phyloP scores from a whole-genome alignment of 2,797 vertebrate species.

The Pangasius macronema region DNA sequence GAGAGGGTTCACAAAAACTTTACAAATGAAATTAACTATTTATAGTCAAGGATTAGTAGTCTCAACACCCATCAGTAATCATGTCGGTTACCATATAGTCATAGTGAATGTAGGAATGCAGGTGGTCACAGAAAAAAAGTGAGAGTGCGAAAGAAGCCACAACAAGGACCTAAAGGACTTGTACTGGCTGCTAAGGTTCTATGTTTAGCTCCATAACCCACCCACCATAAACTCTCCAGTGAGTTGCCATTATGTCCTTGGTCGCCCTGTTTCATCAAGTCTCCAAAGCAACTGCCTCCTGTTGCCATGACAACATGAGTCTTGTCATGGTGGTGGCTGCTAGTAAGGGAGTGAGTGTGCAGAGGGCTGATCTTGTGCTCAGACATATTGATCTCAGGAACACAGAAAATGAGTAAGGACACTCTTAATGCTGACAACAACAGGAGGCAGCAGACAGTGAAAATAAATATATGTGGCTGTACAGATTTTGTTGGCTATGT shows the following conservation, averaged over 20 bases:
- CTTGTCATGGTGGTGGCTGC: slow-evolving; percentile 57
- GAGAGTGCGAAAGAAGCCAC: slow-evolving; percentile 20
- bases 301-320: slow-evolving; percentile 77
- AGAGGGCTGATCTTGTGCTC: slow-evolving; percentile 23
- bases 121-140: slow-evolving; percentile 29
- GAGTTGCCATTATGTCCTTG: slow-evolving; percentile 69
- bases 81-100: too few relatives aligned
- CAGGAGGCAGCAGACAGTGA: slow-evolving; percentile 3
- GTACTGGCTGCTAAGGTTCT: slow-evolving; percentile 59
- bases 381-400: slow-evolving; percentile 47
- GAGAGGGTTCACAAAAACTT: background rate
- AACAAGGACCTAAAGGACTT: slow-evolving; percentile 33
- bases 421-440: background rate
- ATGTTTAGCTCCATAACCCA: slow-evolving; percentile 66
- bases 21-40: too few relatives aligned
- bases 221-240: slow-evolving; percentile 56
- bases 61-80: too few relatives aligned
- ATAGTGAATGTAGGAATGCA: slow-evolving; percentile 36
- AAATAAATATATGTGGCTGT: background rate
- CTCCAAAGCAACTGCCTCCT: slow-evolving; percentile 81
- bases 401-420: slow-evolving; percentile 31
- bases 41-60: too few relatives aligned
- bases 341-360: slow-evolving; percentile 41
- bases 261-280: slow-evolving; percentile 68
- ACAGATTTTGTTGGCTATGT: background rate